Conservation (phyloP, 2,888 invertebrate genomes). For the Ennomos fuscantarius region DNA sequence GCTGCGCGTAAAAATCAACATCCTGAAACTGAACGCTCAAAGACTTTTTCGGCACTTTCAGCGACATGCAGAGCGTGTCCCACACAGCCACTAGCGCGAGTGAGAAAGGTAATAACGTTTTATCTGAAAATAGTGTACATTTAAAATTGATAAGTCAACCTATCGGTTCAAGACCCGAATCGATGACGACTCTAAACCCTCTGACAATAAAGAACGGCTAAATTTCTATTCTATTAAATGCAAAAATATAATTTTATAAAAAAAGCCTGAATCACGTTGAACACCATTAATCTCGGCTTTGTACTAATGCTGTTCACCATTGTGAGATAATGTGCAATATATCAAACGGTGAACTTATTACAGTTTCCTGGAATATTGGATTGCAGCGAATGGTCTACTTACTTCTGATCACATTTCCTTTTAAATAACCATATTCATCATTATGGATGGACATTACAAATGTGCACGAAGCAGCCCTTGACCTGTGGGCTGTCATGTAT, state of each 20-base stretch:
- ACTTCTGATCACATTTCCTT: slow-evolving; percentile 92
- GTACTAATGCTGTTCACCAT: too few species aligned
- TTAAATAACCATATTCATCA: slow-evolving; percentile 86
- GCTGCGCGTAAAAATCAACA: slow-evolving; percentile 85
- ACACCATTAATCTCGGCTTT: too few species aligned
- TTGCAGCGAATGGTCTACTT: slow-evolving; percentile 24
- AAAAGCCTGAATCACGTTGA: too few species aligned
- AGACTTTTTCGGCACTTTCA: slow-evolving; percentile 81
- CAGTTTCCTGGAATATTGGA: too few species aligned
- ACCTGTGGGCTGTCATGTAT: slow-evolving; percentile 1
- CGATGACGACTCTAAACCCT: too few species aligned
- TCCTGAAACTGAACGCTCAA: slow-evolving; percentile 88
- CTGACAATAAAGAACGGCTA: too few species aligned
- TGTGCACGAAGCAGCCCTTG: slow-evolving; percentile 5
- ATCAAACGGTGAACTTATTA: too few species aligned
- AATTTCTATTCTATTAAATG: too few species aligned
- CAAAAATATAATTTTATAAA: too few species aligned
- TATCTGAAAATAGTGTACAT: slow-evolving; percentile 60
- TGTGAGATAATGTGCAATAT: too few species aligned
- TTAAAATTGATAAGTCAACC: neutral
- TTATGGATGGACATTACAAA: slow-evolving; percentile 55
- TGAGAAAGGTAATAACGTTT: slow-evolving; percentile 90
- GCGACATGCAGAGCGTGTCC: slow-evolving; percentile 87
- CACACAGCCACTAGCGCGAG: slow-evolving; percentile 88
- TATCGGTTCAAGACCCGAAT: too few species aligned